phyloP scores from a whole-genome alignment of 2,113 vertebrate species.

The Aspiorhynchus laticeps region DNA sequence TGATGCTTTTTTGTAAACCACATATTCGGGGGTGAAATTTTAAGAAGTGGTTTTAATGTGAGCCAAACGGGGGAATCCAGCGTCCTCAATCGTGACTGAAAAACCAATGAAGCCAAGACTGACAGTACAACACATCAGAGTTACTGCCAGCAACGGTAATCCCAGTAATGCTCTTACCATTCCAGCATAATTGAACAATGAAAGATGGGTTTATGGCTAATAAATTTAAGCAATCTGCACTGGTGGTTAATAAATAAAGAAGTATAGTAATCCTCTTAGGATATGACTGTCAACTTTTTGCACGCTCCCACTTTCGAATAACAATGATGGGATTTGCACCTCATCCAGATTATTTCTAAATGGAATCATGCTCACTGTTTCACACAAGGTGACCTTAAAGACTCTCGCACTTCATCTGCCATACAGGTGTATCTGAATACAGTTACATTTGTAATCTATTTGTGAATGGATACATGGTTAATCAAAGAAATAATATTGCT shows the following conservation, averaged over 20 bases:
- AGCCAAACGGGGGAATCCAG: neutral
- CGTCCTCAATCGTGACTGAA: slow-evolving; percentile 69
- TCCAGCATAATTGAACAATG: slow-evolving; percentile 70
- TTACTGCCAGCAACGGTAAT: slow-evolving; percentile 73
- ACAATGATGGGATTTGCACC: slow-evolving; percentile 39
- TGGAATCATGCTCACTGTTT: slow-evolving; percentile 31
- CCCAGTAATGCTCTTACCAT: slow-evolving; percentile 77
- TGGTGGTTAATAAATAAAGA: slow-evolving; percentile 68
- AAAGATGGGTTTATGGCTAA: slow-evolving; percentile 67
- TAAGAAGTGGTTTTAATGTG: neutral
- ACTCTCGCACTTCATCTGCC: slow-evolving; percentile 10
- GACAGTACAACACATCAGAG: slow-evolving; percentile 64
- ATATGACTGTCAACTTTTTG: slow-evolving; percentile 27
- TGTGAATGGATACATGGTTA: neutral
- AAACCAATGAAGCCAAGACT: slow-evolving; percentile 70
- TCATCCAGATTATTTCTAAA: slow-evolving; percentile 44
- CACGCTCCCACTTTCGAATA: slow-evolving; percentile 3
- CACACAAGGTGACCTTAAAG: slow-evolving; percentile 49
- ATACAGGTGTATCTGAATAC: neutral
- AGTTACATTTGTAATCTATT: slow-evolving; percentile 6
- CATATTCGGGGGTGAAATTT: neutral
- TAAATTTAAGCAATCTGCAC: slow-evolving; percentile 53
- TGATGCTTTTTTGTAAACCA: neutral
- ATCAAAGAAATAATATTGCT: neutral
- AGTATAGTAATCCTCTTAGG: slow-evolving; percentile 64